Percentiles rank a stretch among this genome's conserved stretches.
These are phyloP conservation scores for Aegotheles bennettii DNA, from an alignment of 2,113 vertebrate species.

Conservation along the genomic window DNA sequence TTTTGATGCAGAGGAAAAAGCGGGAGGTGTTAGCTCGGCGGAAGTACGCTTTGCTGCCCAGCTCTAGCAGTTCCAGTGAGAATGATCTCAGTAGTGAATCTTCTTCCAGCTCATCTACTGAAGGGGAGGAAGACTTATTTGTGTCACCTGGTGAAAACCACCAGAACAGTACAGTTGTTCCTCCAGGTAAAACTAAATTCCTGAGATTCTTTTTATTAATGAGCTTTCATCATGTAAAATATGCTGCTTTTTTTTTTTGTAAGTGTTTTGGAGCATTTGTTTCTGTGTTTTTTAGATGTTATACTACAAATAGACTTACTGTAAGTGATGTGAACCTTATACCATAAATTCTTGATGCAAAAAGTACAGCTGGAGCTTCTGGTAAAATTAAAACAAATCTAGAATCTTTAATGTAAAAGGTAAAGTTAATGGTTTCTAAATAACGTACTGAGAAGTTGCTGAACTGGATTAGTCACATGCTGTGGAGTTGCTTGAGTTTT, in stretches of 20 bases:
- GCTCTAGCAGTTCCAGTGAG: conserved; percentile 95
- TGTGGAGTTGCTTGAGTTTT: neutral
- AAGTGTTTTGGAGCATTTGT: neutral
- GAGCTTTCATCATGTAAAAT: neutral
- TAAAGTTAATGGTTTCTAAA: neutral
- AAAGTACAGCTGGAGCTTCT: neutral
- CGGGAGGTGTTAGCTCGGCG: conserved; percentile 89
- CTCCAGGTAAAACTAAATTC: conserved; percentile 81
- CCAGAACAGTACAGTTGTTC: conserved; percentile 82
- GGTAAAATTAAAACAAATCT: neutral
- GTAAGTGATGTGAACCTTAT: neutral
- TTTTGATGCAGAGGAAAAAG: conserved; percentile 93
- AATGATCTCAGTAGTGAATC: conserved; percentile 89
- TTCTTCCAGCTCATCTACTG: conserved; percentile 89
- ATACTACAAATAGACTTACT: neutral
- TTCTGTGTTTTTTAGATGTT: neutral
- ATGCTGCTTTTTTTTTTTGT: neutral
- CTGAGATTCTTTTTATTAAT: neutral
- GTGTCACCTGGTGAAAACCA: conserved; percentile 88
- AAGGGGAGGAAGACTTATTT: conserved; percentile 93
- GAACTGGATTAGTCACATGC: neutral
- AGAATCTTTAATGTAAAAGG: neutral
- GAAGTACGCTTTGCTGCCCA: conserved; percentile 91
- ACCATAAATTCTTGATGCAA: neutral
- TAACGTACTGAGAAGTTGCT: neutral